Percentiles rank a stretch among this genome's conserved stretches.
phyloP scores from a whole-genome alignment of 1,140 invertebrate genomes.

The Drosophila gunungcola region DNA sequence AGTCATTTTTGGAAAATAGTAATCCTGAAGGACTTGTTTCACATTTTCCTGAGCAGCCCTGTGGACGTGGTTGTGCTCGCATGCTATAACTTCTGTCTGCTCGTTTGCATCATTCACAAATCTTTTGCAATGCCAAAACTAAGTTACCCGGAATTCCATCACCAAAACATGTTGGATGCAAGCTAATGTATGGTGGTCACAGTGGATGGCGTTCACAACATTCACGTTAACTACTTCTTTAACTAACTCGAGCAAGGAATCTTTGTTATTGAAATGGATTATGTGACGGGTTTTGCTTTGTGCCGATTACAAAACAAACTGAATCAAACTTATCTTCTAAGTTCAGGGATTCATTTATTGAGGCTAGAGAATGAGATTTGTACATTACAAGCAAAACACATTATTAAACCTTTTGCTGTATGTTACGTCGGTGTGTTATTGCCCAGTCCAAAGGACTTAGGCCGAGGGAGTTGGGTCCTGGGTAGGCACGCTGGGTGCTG shows the following conservation, averaged over 20 bases:
- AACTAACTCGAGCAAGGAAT: background rate
- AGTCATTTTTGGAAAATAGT: background rate
- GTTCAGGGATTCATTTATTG: too few species aligned
- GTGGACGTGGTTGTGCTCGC: background rate
- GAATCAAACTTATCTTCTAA: too few species aligned
- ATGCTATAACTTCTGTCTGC: background rate
- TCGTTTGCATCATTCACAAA: background rate
- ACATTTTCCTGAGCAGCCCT: background rate
- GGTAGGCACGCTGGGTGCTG: too few species aligned
- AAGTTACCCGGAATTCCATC: background rate
- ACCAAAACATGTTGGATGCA: background rate
- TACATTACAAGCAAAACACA: too few species aligned
- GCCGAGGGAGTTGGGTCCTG: too few species aligned
- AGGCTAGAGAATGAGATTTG: too few species aligned
- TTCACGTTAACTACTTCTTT: background rate
- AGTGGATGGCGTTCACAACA: slow-evolving; percentile 1
- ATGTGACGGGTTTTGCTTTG: background rate
- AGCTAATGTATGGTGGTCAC: background rate
- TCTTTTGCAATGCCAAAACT: background rate
- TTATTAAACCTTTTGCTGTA: too few species aligned
- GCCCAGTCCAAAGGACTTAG: too few species aligned
- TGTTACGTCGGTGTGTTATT: too few species aligned
- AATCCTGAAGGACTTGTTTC: background rate
- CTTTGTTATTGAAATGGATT: background rate
- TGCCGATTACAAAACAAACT: too few species aligned